phyloP scores from a whole-genome alignment of 2,113 vertebrate genomes.

The Halcyon malimbica region DNA sequence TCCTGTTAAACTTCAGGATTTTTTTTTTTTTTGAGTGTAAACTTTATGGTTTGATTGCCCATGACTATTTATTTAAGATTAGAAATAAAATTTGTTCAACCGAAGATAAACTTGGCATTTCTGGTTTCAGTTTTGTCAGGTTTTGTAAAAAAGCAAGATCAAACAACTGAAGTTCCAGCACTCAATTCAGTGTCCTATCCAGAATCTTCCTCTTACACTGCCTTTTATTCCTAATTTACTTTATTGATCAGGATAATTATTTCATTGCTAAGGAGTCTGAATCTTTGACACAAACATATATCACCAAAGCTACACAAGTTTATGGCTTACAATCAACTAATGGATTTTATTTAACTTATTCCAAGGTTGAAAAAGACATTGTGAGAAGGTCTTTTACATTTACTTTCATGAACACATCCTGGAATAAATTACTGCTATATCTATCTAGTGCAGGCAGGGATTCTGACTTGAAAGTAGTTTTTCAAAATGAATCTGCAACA shows the following conservation, averaged over 20 bases:
- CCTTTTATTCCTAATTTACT: conserved; percentile 4
- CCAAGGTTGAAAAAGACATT: conserved; percentile 57
- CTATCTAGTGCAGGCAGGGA: conserved; percentile 31
- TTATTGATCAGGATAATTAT: conserved; percentile 53
- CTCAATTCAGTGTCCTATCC: not conserved
- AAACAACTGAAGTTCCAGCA: not conserved
- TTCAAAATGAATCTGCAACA: conserved; percentile 37
- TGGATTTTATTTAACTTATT: conserved; percentile 60
- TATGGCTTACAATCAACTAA: conserved; percentile 16
- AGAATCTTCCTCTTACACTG: not conserved
- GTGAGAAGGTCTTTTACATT: conserved; percentile 50
- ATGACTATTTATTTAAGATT: conserved; percentile 10
- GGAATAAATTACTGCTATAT: conserved; percentile 56
- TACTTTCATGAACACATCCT: conserved; percentile 60
- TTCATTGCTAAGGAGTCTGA: not conserved
- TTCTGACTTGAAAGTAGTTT: conserved; percentile 37
- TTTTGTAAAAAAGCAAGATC: not conserved
- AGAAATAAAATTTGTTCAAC: conserved; percentile 5
- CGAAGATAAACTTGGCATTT: not conserved
- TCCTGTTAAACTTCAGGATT: not conserved
- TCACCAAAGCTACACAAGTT: conserved; percentile 36
- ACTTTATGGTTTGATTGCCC: not conserved
- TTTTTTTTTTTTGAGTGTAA: not conserved
- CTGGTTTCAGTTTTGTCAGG: not conserved
- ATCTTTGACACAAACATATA: conserved; percentile 32